Evolutionary conservation across 2,888 invertebrate species (phyloP).

Genomic region (Geophilus truncorum): DNA sequence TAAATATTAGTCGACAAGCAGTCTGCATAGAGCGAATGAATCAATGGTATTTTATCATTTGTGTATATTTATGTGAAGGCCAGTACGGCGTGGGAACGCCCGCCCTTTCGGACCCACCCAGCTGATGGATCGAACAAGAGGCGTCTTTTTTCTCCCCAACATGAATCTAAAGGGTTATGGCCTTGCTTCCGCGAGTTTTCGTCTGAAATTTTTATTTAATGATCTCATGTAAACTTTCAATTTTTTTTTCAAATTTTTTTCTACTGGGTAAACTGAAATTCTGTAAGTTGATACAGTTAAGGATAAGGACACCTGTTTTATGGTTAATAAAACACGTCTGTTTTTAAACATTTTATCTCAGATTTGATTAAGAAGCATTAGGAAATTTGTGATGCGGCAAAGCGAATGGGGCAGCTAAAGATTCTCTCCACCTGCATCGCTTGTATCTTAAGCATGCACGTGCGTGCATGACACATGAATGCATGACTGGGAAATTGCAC

Average conservation of each 20-base stretch:
- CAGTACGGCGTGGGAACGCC: slow-evolving; percentile 7
- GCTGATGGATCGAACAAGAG: not conserved
- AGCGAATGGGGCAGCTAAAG: not conserved
- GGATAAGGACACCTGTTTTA: not conserved
- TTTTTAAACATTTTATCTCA: not conserved
- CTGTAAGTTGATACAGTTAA: not conserved
- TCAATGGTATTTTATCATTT: slow-evolving; percentile 3
- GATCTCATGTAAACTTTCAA: not conserved
- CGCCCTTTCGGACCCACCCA: not conserved
- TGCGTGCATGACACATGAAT: slow-evolving; percentile 2
- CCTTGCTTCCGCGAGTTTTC: not conserved
- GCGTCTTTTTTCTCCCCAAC: not conserved
- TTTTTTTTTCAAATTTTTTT: not conserved
- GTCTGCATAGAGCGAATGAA: not conserved
- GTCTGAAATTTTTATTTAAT: not conserved
- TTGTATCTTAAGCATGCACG: not conserved
- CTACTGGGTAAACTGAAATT: too few relatives aligned
- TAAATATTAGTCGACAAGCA: not conserved
- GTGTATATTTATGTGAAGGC: not conserved
- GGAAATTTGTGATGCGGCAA: too few relatives aligned
- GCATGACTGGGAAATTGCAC: not conserved
- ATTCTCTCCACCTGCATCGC: slow-evolving; percentile 5
- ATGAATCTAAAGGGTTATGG: not conserved
- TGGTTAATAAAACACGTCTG: not conserved
- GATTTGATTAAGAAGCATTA: not conserved